Conservation (phyloP, 2,888 invertebrate genomes). For the Scaptomyza polygonia region DNA sequence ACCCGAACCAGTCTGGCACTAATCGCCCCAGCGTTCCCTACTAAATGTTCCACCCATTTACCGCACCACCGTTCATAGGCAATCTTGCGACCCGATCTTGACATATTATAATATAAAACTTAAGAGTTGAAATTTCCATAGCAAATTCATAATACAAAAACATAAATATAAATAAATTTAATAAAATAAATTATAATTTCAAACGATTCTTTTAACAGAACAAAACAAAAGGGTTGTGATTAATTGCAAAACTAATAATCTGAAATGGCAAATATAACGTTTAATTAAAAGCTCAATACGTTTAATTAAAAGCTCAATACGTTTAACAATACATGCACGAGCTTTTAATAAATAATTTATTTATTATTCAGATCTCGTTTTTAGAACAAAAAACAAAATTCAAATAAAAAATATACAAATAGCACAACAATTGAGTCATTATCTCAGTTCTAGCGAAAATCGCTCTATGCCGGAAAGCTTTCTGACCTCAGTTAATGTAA, state of each 20-base stretch:
- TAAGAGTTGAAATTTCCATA: too few species aligned
- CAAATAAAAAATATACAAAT: neutral
- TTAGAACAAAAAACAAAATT: neutral
- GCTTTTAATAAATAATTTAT: conserved; percentile 6
- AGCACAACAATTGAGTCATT: neutral
- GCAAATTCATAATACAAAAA: too few species aligned
- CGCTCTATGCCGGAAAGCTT: neutral
- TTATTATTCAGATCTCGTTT: neutral
- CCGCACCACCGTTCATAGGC: neutral
- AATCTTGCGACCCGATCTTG: neutral
- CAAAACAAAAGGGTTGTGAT: neutral
- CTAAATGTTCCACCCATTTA: neutral
- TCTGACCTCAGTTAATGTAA: conserved; percentile 1
- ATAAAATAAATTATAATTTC: neutral
- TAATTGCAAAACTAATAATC: neutral
- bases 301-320: neutral
- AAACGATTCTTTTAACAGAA: neutral
- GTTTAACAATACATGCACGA: neutral
- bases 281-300: too few species aligned
- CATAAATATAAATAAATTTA: too few species aligned
- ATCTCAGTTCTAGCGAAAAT: conserved; percentile 7
- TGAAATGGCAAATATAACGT: neutral
- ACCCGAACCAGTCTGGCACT: neutral
- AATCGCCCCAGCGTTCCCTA: conserved; percentile 1
- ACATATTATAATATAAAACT: neutral